Conservation (phyloP, 1,140 invertebrate species). For the Pachypeltis micranthus region DNA sequence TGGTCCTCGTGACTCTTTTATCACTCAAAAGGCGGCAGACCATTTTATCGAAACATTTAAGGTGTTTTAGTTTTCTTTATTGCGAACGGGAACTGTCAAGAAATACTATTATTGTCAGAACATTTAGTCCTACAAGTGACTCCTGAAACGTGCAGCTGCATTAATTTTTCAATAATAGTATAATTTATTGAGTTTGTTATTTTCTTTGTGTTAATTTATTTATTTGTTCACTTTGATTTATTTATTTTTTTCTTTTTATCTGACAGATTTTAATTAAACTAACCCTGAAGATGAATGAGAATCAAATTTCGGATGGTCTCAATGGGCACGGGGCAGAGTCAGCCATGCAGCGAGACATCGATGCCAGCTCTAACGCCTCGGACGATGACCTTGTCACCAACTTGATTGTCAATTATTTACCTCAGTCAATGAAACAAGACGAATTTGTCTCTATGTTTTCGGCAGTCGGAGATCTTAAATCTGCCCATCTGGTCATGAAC, state of each 20-base stretch:
- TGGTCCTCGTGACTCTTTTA: too few species aligned
- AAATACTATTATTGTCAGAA: too few species aligned
- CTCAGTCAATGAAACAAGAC: constrained; percentile 85
- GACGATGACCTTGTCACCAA: constrained; percentile 42
- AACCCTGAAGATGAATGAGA: constrained; percentile 3
- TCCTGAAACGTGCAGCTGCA: too few species aligned
- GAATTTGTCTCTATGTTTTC: constrained; percentile 75
- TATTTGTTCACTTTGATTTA: neutral
- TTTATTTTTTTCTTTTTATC: constrained; percentile 1
- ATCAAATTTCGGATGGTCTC: constrained; percentile 6
- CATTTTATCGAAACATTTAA: too few species aligned
- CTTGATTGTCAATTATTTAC: constrained; percentile 83
- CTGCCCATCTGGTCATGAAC: constrained; percentile 80
- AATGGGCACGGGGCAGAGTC: neutral
- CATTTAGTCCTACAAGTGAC: too few species aligned
- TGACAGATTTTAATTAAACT: constrained; percentile 2
- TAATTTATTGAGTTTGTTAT: neutral
- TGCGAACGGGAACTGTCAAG: too few species aligned
- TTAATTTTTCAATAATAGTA: too few species aligned
- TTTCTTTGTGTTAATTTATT: neutral
- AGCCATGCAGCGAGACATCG: neutral
- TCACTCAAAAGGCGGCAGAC: too few species aligned
- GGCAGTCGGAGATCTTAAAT: constrained; percentile 77
- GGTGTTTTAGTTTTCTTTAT: too few species aligned
- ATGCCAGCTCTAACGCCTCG: constrained; percentile 1